phyloP scores from a whole-genome alignment of 2,113 vertebrate species.

The Enhydra lutris region DNA sequence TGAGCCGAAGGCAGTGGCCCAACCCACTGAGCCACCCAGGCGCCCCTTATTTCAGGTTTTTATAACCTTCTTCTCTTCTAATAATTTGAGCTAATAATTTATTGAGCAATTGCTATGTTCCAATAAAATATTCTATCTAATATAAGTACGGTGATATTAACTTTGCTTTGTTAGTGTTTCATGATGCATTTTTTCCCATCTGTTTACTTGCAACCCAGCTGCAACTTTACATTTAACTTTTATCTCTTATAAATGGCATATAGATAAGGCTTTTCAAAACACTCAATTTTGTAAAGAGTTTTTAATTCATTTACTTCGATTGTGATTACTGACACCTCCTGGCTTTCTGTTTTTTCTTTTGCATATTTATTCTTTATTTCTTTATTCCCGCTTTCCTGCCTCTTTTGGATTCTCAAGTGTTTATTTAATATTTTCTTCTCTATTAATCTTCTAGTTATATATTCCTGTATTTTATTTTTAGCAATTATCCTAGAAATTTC shows the following conservation, averaged over 20 bases:
- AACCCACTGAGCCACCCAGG: too few relatives aligned
- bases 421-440: not conserved
- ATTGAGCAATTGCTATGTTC: not conserved
- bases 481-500: not conserved
- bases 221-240: not conserved
- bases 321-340: not conserved
- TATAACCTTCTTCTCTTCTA: not conserved
- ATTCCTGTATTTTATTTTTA: not conserved
- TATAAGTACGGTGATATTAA: not conserved
- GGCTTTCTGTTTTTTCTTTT: not conserved
- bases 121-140: not conserved
- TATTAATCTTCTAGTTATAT: not conserved
- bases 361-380: not conserved
- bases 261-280: not conserved
- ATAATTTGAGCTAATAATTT: not conserved
- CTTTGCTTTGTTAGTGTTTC: not conserved
- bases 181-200: not conserved
- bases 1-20: too few relatives aligned
- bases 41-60: not conserved
- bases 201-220: not conserved
- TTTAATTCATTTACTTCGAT: not conserved
- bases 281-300: not conserved
- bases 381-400: not conserved
- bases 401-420: not conserved
- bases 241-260: not conserved